These are phyloP conservation scores for Sthenelais limicola DNA, from an alignment of 2,888 invertebrate species.

Conservation along the genomic window DNA sequence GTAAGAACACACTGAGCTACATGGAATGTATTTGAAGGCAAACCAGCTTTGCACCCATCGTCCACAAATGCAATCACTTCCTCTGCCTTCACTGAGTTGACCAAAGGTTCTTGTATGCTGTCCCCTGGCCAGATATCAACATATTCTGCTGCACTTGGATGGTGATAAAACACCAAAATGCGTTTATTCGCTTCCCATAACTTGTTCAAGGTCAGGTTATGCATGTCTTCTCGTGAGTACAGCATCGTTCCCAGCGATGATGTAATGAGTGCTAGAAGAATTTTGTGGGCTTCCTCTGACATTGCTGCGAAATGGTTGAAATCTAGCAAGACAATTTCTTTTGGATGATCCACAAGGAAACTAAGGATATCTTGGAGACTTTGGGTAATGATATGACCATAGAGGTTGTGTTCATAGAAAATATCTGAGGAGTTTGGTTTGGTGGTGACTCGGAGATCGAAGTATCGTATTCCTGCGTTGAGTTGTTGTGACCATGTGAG, in stretches of 20 bases:
- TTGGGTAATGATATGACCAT: constrained; percentile 79
- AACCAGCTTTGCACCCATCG: constrained; percentile 73
- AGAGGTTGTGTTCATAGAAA: constrained; percentile 86
- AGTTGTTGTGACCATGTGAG: constrained; percentile 81
- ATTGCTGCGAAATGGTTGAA: constrained; percentile 90
- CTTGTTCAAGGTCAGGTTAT: constrained; percentile 76
- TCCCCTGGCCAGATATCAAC: constrained; percentile 78
- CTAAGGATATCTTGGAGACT: constrained; percentile 79
- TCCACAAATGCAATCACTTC: constrained; percentile 78
- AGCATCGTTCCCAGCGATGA: constrained; percentile 77
- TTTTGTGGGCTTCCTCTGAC: constrained; percentile 77
- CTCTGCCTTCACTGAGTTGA: constrained; percentile 78
- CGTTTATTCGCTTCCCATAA: constrained; percentile 76
- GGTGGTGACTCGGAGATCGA: constrained; percentile 84
- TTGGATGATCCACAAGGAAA: constrained; percentile 81
- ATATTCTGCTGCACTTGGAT: constrained; percentile 53
- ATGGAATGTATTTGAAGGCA: constrained; percentile 78
- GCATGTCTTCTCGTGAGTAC: constrained; percentile 77
- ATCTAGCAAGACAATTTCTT: constrained; percentile 85
- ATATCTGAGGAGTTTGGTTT: constrained; percentile 75
- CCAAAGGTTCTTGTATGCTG: constrained; percentile 86
- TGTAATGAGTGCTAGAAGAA: constrained; percentile 68
- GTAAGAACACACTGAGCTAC: constrained; percentile 89
- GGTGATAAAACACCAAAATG: constrained; percentile 70
- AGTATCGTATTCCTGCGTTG: constrained; percentile 84